These are phyloP conservation scores for Pyrrhosoma nymphula DNA, from an alignment of 2,888 invertebrate species.

Conservation along the genomic window DNA sequence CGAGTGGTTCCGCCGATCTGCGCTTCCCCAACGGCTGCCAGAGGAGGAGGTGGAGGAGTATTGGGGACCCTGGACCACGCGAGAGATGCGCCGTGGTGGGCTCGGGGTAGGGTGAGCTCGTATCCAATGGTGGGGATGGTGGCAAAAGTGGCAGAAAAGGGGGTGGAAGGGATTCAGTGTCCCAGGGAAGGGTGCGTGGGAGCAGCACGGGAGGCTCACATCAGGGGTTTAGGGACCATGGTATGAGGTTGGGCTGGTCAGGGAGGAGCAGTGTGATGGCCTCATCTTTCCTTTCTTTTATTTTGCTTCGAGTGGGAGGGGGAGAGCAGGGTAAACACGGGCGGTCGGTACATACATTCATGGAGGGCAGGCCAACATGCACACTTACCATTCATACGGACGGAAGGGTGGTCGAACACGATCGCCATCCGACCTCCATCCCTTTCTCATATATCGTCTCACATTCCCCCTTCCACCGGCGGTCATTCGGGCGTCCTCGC, in stretches of 20 bases:
- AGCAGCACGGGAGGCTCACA: background rate
- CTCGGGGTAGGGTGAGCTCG: background rate
- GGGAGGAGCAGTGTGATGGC: background rate
- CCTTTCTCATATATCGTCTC: background rate
- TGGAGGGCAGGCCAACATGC: slow-evolving; percentile 12
- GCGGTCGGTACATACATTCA: background rate
- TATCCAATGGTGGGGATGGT: background rate
- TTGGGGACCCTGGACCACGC: background rate
- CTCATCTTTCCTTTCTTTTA: background rate
- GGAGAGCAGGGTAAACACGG: background rate
- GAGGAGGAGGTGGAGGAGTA: background rate
- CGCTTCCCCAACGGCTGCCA: background rate
- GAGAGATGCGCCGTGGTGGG: background rate
- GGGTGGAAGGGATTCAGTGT: background rate
- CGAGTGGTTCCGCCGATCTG: background rate
- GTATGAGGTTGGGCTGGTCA: background rate
- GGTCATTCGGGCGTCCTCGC: background rate
- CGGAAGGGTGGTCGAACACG: background rate
- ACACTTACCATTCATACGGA: slow-evolving; percentile 21
- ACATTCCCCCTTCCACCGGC: background rate
- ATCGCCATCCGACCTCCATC: background rate
- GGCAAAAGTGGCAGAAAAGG: background rate
- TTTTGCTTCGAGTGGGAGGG: background rate
- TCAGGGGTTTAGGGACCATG: background rate
- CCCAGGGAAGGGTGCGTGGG: background rate